Percentiles rank a stretch among this genome's conserved stretches.
Evolutionary conservation across 2,888 invertebrate genomes (phyloP).

Genomic region (Leptura quadrifasciata): DNA sequence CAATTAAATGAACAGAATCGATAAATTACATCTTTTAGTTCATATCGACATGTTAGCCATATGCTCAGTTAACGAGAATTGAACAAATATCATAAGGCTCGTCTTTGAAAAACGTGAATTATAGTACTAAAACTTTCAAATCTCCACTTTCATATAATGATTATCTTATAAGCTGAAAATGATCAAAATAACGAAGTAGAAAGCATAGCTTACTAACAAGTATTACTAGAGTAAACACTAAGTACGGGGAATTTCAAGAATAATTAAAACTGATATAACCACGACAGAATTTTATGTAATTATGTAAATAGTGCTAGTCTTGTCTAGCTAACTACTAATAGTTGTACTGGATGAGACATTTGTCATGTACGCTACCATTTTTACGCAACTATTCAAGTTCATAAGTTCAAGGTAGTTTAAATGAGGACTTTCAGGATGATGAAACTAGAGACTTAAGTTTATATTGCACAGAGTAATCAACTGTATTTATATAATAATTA

Average conservation of each 20-base stretch:
- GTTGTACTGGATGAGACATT: constrained; percentile 15
- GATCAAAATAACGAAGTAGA: background rate
- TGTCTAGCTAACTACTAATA: background rate
- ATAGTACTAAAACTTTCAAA: constrained; percentile 8
- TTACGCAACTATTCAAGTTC: constrained; percentile 8
- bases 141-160: constrained; percentile 5
- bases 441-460: background rate
- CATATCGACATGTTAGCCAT: background rate
- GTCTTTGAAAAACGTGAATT: background rate
- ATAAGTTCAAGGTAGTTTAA: constrained; percentile 16
- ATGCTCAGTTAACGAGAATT: background rate
- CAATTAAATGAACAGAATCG: background rate
- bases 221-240: background rate
- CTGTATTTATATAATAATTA: constrained; percentile 14
- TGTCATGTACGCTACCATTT: background rate
- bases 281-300: background rate
- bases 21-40: background rate
- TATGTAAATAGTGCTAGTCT: background rate
- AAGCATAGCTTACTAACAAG: background rate
- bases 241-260: background rate
- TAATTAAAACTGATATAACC: constrained; percentile 15
- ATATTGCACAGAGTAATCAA: background rate
- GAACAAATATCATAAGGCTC: background rate
- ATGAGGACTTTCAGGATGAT: constrained; percentile 12
- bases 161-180: constrained; percentile 3